Conservation (phyloP, 2,888 invertebrate species). For the Pachymerium ferrugineum region DNA sequence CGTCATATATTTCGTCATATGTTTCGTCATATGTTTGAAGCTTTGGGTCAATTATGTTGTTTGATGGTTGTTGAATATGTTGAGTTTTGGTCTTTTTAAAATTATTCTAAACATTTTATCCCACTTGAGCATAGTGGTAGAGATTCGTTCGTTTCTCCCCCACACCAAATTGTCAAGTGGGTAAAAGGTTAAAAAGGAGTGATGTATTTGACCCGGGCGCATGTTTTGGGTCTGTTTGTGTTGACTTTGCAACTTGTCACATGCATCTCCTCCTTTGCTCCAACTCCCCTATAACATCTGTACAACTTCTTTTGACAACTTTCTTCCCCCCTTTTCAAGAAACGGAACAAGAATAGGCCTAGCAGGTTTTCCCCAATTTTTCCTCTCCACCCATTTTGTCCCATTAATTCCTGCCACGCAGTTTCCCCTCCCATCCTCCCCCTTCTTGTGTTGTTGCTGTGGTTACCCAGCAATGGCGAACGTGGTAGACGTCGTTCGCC, state of each 20-base stretch:
- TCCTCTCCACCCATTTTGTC: background rate
- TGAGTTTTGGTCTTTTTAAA: no score
- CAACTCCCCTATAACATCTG: background rate
- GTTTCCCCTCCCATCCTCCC: background rate
- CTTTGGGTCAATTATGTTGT: no score
- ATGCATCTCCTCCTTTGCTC: background rate
- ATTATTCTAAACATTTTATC: no score
- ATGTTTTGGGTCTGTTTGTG: background rate
- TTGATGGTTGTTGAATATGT: no score
- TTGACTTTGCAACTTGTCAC: constrained; percentile 2
- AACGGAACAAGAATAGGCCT: background rate
- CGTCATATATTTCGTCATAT: background rate
- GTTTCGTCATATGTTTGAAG: no score
- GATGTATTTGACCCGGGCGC: background rate
- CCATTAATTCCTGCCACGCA: background rate
- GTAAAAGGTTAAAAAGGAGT: background rate
- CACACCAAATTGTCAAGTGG: no score
- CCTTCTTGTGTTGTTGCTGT: background rate
- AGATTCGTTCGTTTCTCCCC: background rate
- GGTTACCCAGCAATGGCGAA: background rate
- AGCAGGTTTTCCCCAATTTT: no score
- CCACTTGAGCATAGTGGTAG: no score
- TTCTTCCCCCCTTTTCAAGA: background rate
- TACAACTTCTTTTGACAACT: background rate
- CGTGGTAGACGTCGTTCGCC: background rate